These are phyloP conservation scores for Drosophila parvula DNA, from an alignment of 1,140 invertebrate genomes.

Conservation along the genomic window DNA sequence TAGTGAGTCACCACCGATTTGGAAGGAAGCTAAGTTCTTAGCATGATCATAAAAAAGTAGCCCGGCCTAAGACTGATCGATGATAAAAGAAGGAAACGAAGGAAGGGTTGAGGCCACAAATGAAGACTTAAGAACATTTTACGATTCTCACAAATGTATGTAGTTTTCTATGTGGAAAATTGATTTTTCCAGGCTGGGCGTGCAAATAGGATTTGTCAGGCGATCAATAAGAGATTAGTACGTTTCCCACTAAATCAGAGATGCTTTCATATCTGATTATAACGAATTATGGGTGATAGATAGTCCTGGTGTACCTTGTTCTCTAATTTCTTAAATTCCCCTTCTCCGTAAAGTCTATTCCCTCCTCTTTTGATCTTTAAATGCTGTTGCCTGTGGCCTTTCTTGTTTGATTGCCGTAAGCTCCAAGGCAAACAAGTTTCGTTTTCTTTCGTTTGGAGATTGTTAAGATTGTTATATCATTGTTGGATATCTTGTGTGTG, in stretches of 20 bases:
- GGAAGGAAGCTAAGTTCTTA: slow-evolving; percentile 64
- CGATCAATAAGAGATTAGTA: slow-evolving; percentile 33
- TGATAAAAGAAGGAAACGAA: slow-evolving; percentile 54
- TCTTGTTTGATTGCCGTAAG: slow-evolving; percentile 65
- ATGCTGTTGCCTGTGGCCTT: slow-evolving; percentile 20
- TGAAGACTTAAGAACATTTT: slow-evolving; percentile 57
- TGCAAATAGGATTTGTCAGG: slow-evolving; percentile 80
- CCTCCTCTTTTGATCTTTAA: slow-evolving; percentile 9
- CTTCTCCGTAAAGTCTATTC: background rate
- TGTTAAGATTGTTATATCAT: slow-evolving; percentile 45
- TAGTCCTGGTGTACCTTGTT: slow-evolving; percentile 20
- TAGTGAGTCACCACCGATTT: slow-evolving; percentile 32
- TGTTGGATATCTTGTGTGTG: slow-evolving; percentile 20
- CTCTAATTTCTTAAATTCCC: slow-evolving; percentile 1
- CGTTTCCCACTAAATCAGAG: slow-evolving; percentile 50
- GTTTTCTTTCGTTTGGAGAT: slow-evolving; percentile 42
- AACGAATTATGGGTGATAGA: slow-evolving; percentile 36
- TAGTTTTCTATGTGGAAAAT: slow-evolving; percentile 43
- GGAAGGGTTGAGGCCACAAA: slow-evolving; percentile 50
- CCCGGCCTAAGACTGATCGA: slow-evolving; percentile 66
- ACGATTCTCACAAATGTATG: slow-evolving; percentile 25
- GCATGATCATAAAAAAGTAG: slow-evolving; percentile 71
- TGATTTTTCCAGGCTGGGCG: slow-evolving; percentile 71
- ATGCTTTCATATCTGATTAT: slow-evolving; percentile 48
- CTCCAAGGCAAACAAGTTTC: slow-evolving; percentile 70